These are phyloP conservation scores for Dermatemys mawii DNA, from an alignment of 2,113 vertebrate species.

Conservation along the genomic window DNA sequence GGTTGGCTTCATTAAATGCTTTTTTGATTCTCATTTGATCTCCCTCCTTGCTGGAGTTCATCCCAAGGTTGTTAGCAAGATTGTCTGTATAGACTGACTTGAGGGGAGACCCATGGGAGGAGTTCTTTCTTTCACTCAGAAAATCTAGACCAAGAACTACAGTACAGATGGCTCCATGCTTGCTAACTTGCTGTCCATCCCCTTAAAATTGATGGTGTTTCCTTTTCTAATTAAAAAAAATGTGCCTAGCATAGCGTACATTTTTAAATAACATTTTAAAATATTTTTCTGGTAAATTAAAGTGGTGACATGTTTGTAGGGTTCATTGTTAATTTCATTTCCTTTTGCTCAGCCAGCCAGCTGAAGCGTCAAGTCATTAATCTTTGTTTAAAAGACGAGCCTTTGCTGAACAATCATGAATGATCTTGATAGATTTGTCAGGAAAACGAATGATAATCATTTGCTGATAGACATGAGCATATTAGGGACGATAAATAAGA, in stretches of 20 bases:
- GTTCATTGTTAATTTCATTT: slow-evolving; percentile 78
- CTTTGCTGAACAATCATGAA: slow-evolving; percentile 69
- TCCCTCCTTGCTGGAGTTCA: background rate
- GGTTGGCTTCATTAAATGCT: background rate
- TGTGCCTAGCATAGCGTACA: slow-evolving; percentile 40
- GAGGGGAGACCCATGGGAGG: background rate
- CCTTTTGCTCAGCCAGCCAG: slow-evolving; percentile 73
- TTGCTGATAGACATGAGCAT: slow-evolving; percentile 73
- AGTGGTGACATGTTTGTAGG: slow-evolving; percentile 71
- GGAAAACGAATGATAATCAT: slow-evolving; percentile 76
- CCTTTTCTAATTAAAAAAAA: slow-evolving; percentile 29
- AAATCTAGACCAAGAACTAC: accelerated
- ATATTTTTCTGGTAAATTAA: slow-evolving; percentile 75
- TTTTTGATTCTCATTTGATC: background rate
- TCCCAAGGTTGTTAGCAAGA: background rate
- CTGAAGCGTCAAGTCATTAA: slow-evolving; percentile 70
- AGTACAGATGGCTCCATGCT: background rate
- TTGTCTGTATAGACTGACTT: background rate
- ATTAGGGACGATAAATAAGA: slow-evolving; percentile 69
- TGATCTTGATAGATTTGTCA: slow-evolving; percentile 78
- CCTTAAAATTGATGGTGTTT: background rate
- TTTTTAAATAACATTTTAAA: slow-evolving; percentile 69
- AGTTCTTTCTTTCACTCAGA: background rate
- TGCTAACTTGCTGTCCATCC: background rate
- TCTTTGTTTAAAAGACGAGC: slow-evolving; percentile 74